phyloP scores from a whole-genome alignment of 2,113 vertebrate species.

The Tragelaphus imberbis region DNA sequence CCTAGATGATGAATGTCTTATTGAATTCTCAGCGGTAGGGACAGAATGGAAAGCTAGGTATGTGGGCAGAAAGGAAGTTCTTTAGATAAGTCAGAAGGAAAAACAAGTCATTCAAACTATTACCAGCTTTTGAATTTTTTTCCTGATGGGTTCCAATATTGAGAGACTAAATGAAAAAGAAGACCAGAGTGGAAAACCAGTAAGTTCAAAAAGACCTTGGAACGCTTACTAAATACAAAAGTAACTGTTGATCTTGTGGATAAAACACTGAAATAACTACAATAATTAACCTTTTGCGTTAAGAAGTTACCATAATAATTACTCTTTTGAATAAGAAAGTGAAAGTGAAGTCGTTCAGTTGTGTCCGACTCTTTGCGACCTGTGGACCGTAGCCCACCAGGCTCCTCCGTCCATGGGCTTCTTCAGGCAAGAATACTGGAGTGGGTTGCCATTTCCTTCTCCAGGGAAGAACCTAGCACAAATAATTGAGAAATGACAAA shows the following conservation, averaged over 20 bases:
- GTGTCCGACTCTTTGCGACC: too few relatives aligned
- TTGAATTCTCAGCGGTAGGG: not conserved
- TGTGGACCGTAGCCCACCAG: too few relatives aligned
- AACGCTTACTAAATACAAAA: not conserved
- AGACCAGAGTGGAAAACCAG: not conserved
- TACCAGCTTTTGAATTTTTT: not conserved
- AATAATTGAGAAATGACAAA: conserved; percentile 41
- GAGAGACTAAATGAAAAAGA: conserved; percentile 37
- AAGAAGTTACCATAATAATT: conserved; percentile 15
- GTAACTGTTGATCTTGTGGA: not conserved
- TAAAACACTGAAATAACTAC: conserved; percentile 10
- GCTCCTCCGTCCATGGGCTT: too few relatives aligned
- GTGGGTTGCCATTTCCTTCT: too few relatives aligned
- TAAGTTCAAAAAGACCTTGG: conserved; percentile 26
- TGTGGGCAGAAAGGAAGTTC: not conserved
- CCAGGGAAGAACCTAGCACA: not conserved
- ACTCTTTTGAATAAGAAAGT: not conserved
- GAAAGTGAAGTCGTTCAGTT: too few relatives aligned
- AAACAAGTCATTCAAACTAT: conserved; percentile 2
- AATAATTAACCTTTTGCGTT: conserved; percentile 38
- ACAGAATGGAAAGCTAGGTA: not conserved
- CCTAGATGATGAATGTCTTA: not conserved
- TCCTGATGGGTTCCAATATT: not conserved
- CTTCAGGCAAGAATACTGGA: too few relatives aligned
- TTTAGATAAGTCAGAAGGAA: conserved; percentile 4